A percentile compares a stretch with the other conserved stretches of the same genome.
Conservation (phyloP, 2,797 vertebrate genomes). For the Adrianichthys oophorus region DNA sequence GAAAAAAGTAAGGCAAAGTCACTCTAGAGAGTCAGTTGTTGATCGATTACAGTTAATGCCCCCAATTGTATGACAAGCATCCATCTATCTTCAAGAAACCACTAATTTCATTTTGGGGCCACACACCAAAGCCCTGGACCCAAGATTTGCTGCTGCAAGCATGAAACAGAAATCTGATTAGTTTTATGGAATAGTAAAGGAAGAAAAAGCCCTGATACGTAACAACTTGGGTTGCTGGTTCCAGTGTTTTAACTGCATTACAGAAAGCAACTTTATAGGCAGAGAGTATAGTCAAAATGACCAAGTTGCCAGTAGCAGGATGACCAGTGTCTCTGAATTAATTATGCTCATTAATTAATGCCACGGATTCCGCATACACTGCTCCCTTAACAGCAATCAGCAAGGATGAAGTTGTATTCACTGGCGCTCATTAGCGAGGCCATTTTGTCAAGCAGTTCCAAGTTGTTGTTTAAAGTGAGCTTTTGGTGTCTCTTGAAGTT, state of each 20-base stretch:
- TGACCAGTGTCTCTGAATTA: slow-evolving; percentile 9
- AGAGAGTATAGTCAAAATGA: not conserved
- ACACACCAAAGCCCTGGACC: too few relatives aligned
- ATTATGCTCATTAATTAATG: slow-evolving; percentile 33
- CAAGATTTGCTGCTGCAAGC: too few relatives aligned
- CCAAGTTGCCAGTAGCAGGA: not conserved
- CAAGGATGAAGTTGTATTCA: slow-evolving; percentile 62
- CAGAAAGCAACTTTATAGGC: not conserved
- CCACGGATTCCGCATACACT: not conserved
- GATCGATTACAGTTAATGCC: too few relatives aligned
- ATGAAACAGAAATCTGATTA: too few relatives aligned
- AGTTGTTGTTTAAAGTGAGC: slow-evolving; percentile 68
- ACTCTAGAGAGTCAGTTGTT: too few relatives aligned
- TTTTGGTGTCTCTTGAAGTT: slow-evolving; percentile 65
- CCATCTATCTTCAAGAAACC: too few relatives aligned
- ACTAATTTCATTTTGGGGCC: too few relatives aligned
- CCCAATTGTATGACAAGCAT: too few relatives aligned
- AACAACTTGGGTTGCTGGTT: not conserved
- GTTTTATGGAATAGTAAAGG: too few relatives aligned
- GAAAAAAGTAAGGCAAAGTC: too few relatives aligned
- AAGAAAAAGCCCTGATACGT: too few relatives aligned
- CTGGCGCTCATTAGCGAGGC: slow-evolving; percentile 60
- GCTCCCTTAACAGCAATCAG: slow-evolving; percentile 50
- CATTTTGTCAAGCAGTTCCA: slow-evolving; percentile 66
- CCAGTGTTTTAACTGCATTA: not conserved